Evolutionary conservation across 2,797 vertebrate genomes (phyloP).

Genomic region (Pangasius krempfi): DNA sequence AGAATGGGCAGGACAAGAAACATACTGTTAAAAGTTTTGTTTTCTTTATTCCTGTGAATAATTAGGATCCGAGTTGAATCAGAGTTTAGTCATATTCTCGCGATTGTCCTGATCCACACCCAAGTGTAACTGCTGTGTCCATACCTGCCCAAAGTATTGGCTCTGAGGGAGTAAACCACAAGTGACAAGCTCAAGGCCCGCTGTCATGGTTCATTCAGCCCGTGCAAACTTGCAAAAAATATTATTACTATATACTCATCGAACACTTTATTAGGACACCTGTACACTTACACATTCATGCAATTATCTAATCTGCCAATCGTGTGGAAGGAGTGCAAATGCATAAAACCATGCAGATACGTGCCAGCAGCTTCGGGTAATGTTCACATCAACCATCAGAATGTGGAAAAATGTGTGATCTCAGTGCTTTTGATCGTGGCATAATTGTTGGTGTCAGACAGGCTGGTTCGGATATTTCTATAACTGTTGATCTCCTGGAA

Average conservation of each 20-base stretch:
- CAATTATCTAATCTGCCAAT: not conserved
- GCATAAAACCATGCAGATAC: not conserved
- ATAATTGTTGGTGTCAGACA: not conserved
- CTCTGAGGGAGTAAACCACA: slow-evolving; percentile 1
- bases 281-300: not conserved
- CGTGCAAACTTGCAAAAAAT: not conserved
- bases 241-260: not conserved
- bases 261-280: not conserved
- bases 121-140: not conserved
- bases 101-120: not conserved
- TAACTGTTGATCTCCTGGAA: not conserved
- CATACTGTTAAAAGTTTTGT: not conserved
- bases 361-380: not conserved
- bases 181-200: not conserved
- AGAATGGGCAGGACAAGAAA: not conserved
- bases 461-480: not conserved
- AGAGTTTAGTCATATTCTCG: not conserved
- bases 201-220: not conserved
- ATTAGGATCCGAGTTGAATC: not conserved
- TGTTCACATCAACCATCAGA: not conserved
- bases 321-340: not conserved
- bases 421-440: not conserved
- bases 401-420: not conserved
- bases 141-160: slow-evolving; percentile 16
- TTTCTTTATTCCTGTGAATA: not conserved